Evolutionary conservation across 2,797 vertebrate species (phyloP), one percentile per base, ranked within the genome.

Genomic region (Pantherophis alleghaniensis): DNA sequence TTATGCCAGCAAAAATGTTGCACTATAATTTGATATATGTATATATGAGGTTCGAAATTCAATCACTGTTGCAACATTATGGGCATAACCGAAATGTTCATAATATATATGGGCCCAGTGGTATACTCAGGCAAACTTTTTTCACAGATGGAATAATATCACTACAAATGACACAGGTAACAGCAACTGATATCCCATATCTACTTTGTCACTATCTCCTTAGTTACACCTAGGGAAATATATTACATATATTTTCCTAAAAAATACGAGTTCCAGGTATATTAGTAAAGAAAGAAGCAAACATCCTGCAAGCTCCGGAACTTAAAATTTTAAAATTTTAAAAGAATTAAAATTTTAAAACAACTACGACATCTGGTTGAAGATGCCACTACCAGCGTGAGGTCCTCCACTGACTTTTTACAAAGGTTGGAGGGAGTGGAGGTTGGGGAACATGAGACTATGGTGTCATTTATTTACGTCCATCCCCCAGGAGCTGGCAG

Each of bases 21-120:
- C 47, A 90, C 89, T 20, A 74, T 74, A 74, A 74, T 37, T 74
- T 74, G 87, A 92, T 60, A 53, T 88, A 91, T 90, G 83, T 79
- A 87, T 93, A 94, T 16, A 0, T 88, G 14, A 88, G 87, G 89
- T 93, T 92, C 63, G 13, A 88, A 2, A 74, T 74, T 20, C 16
- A 74, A 74, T 37, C 32, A 37, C 32, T 37, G 32, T 20, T 74
- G 69, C 69, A 74, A 32, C 3, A 1, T 74, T 74, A 74, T 37
- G 10, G 69, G 32, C 16, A 42, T 37, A 74, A 74, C 69, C 7
- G 0, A 74, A 74, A 74, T 74, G 69, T 20, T 74, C 14, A 74
- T 74, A 37, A 74, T 3, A 7, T 74, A 74, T 37, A 37, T 7
- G 69, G 60, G 16, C 92, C n/a, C 59, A 13, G 20, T 86, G 51